A percentile compares a stretch with the other conserved stretches of the same genome.
Conservation (phyloP, 2,888 invertebrate genomes). For the Parapristionchus giblindavisi region DNA sequence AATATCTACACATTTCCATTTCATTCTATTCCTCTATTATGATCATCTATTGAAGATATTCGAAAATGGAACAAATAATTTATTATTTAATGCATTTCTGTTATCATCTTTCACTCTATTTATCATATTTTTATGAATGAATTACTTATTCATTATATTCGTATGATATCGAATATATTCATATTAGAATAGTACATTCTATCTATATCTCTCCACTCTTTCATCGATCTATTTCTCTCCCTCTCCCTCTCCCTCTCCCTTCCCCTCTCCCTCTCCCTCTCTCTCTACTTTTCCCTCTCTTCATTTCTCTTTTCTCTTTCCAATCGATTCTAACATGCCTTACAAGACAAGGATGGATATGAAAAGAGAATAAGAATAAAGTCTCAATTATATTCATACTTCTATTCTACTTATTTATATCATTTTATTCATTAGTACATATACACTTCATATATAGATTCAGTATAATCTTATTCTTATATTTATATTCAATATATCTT, state of each 20-base stretch:
- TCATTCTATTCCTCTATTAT: too few relatives aligned
- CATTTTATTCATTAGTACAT: too few relatives aligned
- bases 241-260: background rate
- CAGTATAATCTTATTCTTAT: background rate
- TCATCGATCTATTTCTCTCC: background rate
- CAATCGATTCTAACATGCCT: constrained; percentile 7
- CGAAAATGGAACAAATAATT: too few relatives aligned
- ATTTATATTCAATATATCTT: constrained; percentile 4
- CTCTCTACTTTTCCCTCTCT: background rate
- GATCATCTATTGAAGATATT: too few relatives aligned
- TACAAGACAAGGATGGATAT: constrained; percentile 21
- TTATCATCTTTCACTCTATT: too few relatives aligned
- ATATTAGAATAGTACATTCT: too few relatives aligned
- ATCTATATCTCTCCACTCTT: background rate
- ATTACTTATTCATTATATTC: too few relatives aligned
- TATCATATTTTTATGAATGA: too few relatives aligned
- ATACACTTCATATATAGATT: background rate
- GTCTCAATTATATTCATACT: constrained; percentile 8
- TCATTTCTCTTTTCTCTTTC: background rate
- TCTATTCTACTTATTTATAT: background rate
- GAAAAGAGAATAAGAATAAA: background rate
- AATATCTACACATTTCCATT: too few relatives aligned
- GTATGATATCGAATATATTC: too few relatives aligned
- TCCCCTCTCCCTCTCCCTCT: background rate
- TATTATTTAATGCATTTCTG: too few relatives aligned